A percentile compares a stretch with the other conserved stretches of the same genome.
phyloP scores from a whole-genome alignment of 2,888 invertebrate genomes.

The Brenthis ino region DNA sequence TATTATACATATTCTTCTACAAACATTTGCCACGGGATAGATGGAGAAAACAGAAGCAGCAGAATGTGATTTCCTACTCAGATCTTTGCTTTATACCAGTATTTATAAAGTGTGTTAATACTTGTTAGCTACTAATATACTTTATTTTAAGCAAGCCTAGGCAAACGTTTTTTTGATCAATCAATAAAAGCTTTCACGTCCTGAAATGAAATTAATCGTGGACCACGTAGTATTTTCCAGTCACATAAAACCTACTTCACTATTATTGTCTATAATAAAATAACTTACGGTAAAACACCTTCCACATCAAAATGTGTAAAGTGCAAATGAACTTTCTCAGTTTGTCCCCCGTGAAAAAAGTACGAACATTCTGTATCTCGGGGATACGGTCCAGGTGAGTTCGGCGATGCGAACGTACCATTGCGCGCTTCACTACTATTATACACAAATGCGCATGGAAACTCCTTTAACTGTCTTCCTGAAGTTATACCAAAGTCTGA shows the following conservation, averaged over 20 bases:
- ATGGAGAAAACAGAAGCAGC: too few species aligned
- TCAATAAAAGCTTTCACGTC: too few species aligned
- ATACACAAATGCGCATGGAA: conserved; percentile 93
- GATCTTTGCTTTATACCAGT: too few species aligned
- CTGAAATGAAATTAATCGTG: too few species aligned
- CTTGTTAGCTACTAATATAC: too few species aligned
- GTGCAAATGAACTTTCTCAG: conserved; percentile 90
- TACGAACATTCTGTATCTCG: conserved; percentile 95
- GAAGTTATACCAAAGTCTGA: conserved; percentile 94
- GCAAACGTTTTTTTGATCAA: too few species aligned
- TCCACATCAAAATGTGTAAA: conserved; percentile 97
- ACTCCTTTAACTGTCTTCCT: conserved; percentile 88
- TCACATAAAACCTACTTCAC: neutral
- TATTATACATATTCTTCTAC: too few species aligned
- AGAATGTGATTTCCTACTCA: too few species aligned
- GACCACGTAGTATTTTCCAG: too few species aligned
- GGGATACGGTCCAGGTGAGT: conserved; percentile 95
- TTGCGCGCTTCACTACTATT: conserved; percentile 90
- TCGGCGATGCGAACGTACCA: conserved; percentile 93
- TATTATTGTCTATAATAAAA: neutral
- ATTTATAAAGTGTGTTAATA: too few species aligned
- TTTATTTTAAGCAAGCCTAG: too few species aligned
- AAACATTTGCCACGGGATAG: too few species aligned
- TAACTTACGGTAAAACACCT: conserved; percentile 94
- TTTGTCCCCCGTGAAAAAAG: conserved; percentile 91